Base-by-base conservation (phyloP, 1,140 invertebrate genomes). In the Polypedilum pembai region DNA sequence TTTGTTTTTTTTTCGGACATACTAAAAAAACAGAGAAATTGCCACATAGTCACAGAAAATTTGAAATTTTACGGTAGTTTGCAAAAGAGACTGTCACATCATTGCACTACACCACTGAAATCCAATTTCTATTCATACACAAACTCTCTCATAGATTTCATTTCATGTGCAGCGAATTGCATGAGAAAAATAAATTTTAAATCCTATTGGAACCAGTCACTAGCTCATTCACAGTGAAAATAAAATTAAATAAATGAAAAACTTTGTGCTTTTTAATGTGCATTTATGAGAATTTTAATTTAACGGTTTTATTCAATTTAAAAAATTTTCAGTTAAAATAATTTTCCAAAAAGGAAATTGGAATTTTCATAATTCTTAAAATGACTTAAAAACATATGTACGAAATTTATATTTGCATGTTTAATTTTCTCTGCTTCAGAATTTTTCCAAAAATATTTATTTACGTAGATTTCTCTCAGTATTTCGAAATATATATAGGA, bases 11-110 rank as follows among this genome's bases (percentile, higher is more conserved):
- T 33, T 3, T 33, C 24, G 24, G 24, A 33, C 24, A 33, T 3
- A 3, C 5, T 33, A 33, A 33, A 33, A 33, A 33, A 1, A 3
- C 5, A n/a, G 45, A 56, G 15, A 56, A 56, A 56, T n/a, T 56
- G 41, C 41, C 45, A 15, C n/a, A 56, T 56, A 56, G 45, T 56
- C 45, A 21, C 17, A 20, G 65, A 69, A 69, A 18, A 20, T 69
- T 56, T 69, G n/a, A 18, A 69, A 69, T 69, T 69, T 20, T 69
- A 69, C 65, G 65, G 65, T 69, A 20, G 65, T 69, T 69, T 69
- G 15, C 15, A 18, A 8, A 56, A 21, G 20, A 69, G 17, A 18
- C 65, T 69, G 65, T 69, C 65, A 69, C 20, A 69, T 69, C 65
- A 69, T 69, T 69, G 65, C 65, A 69, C 65, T 10, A 33, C 24